Conservation (phyloP, 2,888 invertebrate species). For the Hypomecis punctinalis region DNA sequence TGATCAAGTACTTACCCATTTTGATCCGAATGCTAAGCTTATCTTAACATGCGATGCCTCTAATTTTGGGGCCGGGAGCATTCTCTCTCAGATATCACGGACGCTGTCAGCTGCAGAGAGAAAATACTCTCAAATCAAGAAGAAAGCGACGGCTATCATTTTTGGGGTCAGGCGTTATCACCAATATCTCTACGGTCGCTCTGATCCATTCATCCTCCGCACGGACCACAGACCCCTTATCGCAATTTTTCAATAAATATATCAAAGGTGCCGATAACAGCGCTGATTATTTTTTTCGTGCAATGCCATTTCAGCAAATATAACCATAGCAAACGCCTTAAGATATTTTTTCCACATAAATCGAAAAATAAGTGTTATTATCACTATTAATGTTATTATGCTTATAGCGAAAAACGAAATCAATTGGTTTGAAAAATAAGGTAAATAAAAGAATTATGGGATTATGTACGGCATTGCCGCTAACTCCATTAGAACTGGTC, state of each 20-base stretch:
- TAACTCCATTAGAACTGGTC: too few relatives aligned
- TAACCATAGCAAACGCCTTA: too few relatives aligned
- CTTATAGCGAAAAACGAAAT: too few relatives aligned
- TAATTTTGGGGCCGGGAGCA: slow-evolving; percentile 24
- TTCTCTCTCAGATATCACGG: slow-evolving; percentile 34
- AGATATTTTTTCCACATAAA: too few relatives aligned
- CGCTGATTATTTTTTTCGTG: too few relatives aligned
- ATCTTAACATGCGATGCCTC: slow-evolving; percentile 45
- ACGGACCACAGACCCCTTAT: background rate
- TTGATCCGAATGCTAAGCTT: too few relatives aligned
- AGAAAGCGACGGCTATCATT: slow-evolving; percentile 48
- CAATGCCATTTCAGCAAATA: background rate
- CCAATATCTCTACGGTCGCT: slow-evolving; percentile 48
- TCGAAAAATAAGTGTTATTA: too few relatives aligned
- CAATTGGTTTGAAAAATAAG: too few relatives aligned
- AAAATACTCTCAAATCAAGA: slow-evolving; percentile 46
- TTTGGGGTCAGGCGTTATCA: slow-evolving; percentile 43
- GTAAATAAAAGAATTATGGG: too few relatives aligned
- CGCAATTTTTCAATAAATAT: slow-evolving; percentile 50
- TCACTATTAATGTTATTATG: too few relatives aligned
- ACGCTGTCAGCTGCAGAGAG: slow-evolving; percentile 36
- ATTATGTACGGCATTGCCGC: too few relatives aligned
- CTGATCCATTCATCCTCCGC: slow-evolving; percentile 38
- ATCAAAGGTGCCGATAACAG: slow-evolving; percentile 44
- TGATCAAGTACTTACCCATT: too few relatives aligned